Conservation (phyloP, 2,797 vertebrate species). For the Sebastes diploproa region DNA sequence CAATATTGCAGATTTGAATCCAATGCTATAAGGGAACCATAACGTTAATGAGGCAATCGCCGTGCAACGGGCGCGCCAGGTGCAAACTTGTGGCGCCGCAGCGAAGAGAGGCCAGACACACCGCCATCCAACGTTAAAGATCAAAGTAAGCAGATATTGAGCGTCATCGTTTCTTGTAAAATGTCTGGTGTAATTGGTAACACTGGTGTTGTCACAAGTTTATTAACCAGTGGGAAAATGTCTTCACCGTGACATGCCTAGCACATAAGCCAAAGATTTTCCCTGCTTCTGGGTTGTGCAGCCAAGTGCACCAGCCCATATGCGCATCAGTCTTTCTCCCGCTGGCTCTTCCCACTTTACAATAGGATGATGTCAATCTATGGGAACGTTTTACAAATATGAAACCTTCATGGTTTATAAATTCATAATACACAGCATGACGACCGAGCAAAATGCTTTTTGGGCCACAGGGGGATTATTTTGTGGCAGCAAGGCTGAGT, state of each 20-base stretch:
- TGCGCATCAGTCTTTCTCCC: neutral
- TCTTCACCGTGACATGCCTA: too few relatives aligned
- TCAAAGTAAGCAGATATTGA: too few relatives aligned
- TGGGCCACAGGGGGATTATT: neutral
- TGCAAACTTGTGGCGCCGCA: too few relatives aligned
- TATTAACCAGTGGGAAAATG: too few relatives aligned
- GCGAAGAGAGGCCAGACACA: too few relatives aligned
- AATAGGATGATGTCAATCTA: neutral
- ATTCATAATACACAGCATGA: neutral
- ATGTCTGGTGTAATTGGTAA: too few relatives aligned
- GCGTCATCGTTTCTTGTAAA: too few relatives aligned
- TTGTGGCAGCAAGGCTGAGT: neutral
- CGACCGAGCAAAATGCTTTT: neutral
- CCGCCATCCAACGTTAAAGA: too few relatives aligned
- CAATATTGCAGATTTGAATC: too few relatives aligned
- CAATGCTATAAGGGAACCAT: accelerated
- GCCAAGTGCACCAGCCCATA: neutral
- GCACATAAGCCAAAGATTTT: neutral
- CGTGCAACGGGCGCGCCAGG: accelerated
- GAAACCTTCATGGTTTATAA: neutral
- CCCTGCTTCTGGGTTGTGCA: neutral
- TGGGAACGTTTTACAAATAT: too few relatives aligned
- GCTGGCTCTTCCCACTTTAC: neutral
- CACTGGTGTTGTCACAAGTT: too few relatives aligned
- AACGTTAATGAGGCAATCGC: too few relatives aligned